These are phyloP conservation scores for Eumerus sabulonum DNA, from an alignment of 2,888 invertebrate species.

Conservation along the genomic window DNA sequence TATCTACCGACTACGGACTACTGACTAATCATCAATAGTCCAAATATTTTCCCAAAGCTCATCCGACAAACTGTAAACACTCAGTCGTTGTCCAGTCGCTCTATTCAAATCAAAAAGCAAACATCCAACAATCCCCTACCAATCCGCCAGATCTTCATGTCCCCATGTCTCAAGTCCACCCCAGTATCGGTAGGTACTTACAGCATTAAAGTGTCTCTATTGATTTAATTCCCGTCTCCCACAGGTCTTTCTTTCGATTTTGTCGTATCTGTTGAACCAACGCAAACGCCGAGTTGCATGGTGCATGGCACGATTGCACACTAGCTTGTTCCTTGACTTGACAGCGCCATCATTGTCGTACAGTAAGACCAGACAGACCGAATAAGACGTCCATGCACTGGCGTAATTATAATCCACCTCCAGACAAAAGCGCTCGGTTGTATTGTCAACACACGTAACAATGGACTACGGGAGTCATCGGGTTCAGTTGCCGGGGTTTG, in stretches of 20 bases:
- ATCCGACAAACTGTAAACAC: slow-evolving; percentile 33
- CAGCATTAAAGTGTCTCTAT: slow-evolving; percentile 38
- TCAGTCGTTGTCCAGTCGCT: background rate
- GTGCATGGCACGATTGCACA: slow-evolving; percentile 42
- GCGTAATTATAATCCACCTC: slow-evolving; percentile 53
- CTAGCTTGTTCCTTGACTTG: background rate
- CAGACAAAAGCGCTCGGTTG: slow-evolving; percentile 36
- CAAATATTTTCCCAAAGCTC: slow-evolving; percentile 30
- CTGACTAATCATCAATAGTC: background rate
- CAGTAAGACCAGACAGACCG: no score
- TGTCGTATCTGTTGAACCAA: slow-evolving; percentile 51
- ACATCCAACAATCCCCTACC: background rate
- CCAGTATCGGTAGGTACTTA: slow-evolving; percentile 38
- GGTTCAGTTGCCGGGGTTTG: background rate
- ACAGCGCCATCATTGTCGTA: no score
- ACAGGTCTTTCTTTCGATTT: no score
- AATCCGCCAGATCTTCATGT: no score
- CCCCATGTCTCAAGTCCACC: background rate
- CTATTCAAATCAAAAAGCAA: background rate
- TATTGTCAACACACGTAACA: slow-evolving; percentile 50
- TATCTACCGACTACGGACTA: no score
- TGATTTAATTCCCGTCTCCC: slow-evolving; percentile 39
- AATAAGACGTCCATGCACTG: slow-evolving; percentile 19
- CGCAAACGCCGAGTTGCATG: slow-evolving; percentile 38
- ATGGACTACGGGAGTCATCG: slow-evolving; percentile 44